phyloP scores from a whole-genome alignment of 2,797 vertebrate genomes.

The Sandelia bainsii region DNA sequence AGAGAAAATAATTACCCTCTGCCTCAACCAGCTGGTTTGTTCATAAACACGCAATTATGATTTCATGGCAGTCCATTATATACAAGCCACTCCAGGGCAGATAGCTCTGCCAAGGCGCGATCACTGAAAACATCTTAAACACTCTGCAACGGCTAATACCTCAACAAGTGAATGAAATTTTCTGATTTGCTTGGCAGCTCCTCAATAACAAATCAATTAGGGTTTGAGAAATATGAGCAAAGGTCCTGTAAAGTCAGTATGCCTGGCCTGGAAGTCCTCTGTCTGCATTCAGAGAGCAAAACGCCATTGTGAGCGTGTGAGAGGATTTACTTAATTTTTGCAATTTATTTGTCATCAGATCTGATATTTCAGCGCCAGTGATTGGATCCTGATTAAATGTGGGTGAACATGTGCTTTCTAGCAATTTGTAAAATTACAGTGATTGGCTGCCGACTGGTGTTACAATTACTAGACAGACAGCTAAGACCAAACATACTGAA shows the following conservation, averaged over 20 bases:
- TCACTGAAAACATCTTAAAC: constrained; percentile 82
- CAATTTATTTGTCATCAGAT: constrained; percentile 12
- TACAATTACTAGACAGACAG: constrained; percentile 23
- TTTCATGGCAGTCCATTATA: constrained; percentile 85
- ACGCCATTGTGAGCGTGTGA: background rate
- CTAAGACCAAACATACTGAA: constrained; percentile 22
- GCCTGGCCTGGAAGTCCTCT: constrained; percentile 29
- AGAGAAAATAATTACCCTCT: constrained; percentile 85
- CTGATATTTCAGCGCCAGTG: constrained; percentile 27
- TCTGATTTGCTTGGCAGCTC: constrained; percentile 93
- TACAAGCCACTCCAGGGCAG: constrained; percentile 80
- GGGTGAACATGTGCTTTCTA: constrained; percentile 24
- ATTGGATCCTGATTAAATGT: constrained; percentile 25
- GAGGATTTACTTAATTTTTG: background rate
- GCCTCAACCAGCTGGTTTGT: constrained; percentile 85
- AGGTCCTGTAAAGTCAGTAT: constrained; percentile 89
- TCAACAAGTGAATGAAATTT: constrained; percentile 89
- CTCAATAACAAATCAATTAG: constrained; percentile 96
- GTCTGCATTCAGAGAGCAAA: constrained; percentile 18
- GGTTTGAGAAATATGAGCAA: constrained; percentile 87
- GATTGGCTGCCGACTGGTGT: constrained; percentile 16
- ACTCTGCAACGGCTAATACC: constrained; percentile 75
- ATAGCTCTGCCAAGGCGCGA: constrained; percentile 69
- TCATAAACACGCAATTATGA: constrained; percentile 87
- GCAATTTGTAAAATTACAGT: constrained; percentile 33